Evolutionary conservation across 2,797 vertebrate species (phyloP), one percentile per base, ranked within the genome.

Genomic region (Macrochelys suwanniensis): DNA sequence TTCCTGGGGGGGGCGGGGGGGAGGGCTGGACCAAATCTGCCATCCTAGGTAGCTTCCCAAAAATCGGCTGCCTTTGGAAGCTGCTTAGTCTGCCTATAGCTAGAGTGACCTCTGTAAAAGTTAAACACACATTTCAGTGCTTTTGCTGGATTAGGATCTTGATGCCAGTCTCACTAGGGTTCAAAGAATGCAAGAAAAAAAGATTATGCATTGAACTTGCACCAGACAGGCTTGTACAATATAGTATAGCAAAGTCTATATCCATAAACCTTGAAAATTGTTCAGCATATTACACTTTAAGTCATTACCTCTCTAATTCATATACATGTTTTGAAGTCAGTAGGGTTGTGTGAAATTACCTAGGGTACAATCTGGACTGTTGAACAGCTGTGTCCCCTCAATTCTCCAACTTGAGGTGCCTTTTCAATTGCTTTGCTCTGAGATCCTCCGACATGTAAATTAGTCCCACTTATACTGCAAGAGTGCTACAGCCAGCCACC

Each of bases 91-190:
- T 71, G 10, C 19, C 19, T 71, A 37, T 23, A 21, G 19, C 68
- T 71, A 71, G n/a, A 71, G 19, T 42, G n/a, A 19, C 68, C 68
- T 71, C 68, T 42, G 68, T 42, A 25, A 42, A 61, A 61, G 59
- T 31, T 96, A 79, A 95, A 74, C 19, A 26, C 37, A 61, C 94
- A 90, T 96, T 96, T 96, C 94, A 96, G 65, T 85, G 89, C 92
- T 96, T 95, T 97, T 97, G 94, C 96, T 97, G 74, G 78, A 94
- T 97, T 94, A 96, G 94, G 96, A 96, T 94, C 96, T 93, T 96
- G 83, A 90, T 94, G 94, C 94, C 94, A 95, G 94, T 97, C 95
- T 97, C 90, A 13, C 47, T 88, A 80, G 61, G 71, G 82, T 57
- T 90, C 91, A 94, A 13, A 88, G 83, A 95, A 95, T 89, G 61